Base-by-base conservation (phyloP, 1,140 invertebrate species). In the Eumeta japonica region DNA sequence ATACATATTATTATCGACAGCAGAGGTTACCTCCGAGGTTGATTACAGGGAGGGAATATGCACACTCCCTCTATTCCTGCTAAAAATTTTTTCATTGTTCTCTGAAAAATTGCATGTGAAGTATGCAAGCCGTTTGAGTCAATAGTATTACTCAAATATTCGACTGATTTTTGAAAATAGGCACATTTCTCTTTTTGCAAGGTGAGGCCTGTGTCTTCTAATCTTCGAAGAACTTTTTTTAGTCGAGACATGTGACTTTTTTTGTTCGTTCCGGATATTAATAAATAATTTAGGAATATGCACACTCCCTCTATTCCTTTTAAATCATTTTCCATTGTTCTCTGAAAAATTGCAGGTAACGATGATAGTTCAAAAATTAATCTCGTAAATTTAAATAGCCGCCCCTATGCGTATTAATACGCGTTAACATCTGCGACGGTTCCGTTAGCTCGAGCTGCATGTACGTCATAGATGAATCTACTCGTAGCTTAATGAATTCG, bases 311-410 rank as follows among this genome's bases (percentile, higher is more conserved):
- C 37, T 12, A 54, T 35, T 0, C 56, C 55, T 15, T 46, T 35
- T 11, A 70, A 38, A 10, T 64, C 29, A 33, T 48, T 50, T 42
- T 66, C 62, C 32, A 70, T 50, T 0, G 56, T 46, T 35, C 43
- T 43, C 47, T 62, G 56, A 48, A 66, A 70, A 15, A 62, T 52
- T 10, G 50, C 52, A 1, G 60, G 63, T 1, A 52, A 52, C 18
- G 48, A 55, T 2, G 62, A 39, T 11, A 63, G 33, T 1, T 58
- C 59, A 24, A 55, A 57, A 12, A 58, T 50, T 37, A 64, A 39
- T 12, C 62, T 32, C 2, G 48, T 62, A 38, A 52, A 62, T 36
- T 39, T 41, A 51, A 51, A 66, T 10, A 65, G 34, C 0, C n/a
- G n/a, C 59, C 59, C 30, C 47, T 52, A 34, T 46, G 46, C 4